Percentiles rank a stretch among this genome's conserved stretches.
Evolutionary conservation across 30 jellyfish, hydroid and myxozoan species (phyloP).

Genomic region (Chrysaora quinquecirrha): DNA sequence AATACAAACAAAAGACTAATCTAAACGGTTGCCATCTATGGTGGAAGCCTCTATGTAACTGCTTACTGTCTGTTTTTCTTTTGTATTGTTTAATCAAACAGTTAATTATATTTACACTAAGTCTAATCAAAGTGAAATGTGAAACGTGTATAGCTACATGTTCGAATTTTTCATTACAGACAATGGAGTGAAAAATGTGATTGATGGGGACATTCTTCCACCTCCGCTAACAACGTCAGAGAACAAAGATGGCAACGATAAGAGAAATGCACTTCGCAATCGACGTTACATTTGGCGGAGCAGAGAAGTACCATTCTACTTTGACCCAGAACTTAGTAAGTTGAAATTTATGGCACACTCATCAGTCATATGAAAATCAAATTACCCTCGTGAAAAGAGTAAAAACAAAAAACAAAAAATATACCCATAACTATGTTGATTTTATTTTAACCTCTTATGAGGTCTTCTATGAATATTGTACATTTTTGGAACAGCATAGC

Average conservation of each 20-base stretch:
- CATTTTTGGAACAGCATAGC: background rate
- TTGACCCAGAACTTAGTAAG: conserved; percentile 23
- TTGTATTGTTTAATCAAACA: background rate
- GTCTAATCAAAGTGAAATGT: background rate
- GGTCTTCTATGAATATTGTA: background rate
- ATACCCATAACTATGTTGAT: background rate
- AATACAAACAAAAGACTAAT: too few relatives aligned
- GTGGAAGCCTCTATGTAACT: too few relatives aligned
- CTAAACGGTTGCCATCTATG: too few relatives aligned
- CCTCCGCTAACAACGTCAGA: conserved; percentile 7
- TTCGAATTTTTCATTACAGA: conserved; percentile 2
- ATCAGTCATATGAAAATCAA: too few relatives aligned
- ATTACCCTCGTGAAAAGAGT: background rate
- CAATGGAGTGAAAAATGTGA: conserved; percentile 37
- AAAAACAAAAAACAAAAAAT: too few relatives aligned
- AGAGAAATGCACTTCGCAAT: conserved; percentile 55
- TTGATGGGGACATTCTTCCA: conserved; percentile 41
- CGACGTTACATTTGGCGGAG: conserved; percentile 26
- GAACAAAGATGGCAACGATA: conserved; percentile 20
- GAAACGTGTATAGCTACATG: background rate
- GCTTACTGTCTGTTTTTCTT: background rate
- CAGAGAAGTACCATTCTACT: conserved; percentile 37
- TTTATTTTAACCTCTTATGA: background rate
- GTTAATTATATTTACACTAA: background rate
- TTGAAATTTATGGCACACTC: too few relatives aligned